Percentiles rank a stretch among this genome's conserved stretches.
Conservation (phyloP, 1,140 invertebrate species). For the Aethina tumida region DNA sequence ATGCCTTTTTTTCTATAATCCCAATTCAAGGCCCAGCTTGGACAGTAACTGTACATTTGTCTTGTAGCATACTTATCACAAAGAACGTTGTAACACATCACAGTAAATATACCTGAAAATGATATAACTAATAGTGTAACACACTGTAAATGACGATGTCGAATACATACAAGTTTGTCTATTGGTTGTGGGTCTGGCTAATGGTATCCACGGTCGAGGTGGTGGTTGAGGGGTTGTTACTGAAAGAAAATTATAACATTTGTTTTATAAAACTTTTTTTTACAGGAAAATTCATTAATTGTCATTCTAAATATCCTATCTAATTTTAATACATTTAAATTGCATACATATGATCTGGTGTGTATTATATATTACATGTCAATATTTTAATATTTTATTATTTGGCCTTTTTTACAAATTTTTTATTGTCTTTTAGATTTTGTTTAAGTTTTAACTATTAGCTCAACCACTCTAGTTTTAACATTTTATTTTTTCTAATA, state of each 20-base stretch:
- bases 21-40: conserved; percentile 95
- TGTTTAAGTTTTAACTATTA: too few species aligned
- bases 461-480: too few species aligned
- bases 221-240: conserved; percentile 82
- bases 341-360: too few species aligned
- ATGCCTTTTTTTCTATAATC: conserved; percentile 98
- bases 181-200: conserved; percentile 74
- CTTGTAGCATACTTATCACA: conserved; percentile 98
- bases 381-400: too few species aligned
- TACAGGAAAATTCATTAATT: too few species aligned
- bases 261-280: too few species aligned
- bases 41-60: conserved; percentile 96
- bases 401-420: too few species aligned
- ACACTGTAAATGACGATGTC: neutral
- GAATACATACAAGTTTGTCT: conserved; percentile 77
- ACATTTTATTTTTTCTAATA: too few species aligned
- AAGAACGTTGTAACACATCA: conserved; percentile 99
- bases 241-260: conserved; percentile 47
- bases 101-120: conserved; percentile 83
- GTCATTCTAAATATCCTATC: too few species aligned
- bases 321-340: too few species aligned
- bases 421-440: too few species aligned
- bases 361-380: too few species aligned
- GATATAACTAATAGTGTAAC: neutral
- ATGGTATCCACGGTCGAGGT: conserved; percentile 85